phyloP scores from a whole-genome alignment of 2,113 vertebrate genomes.

The Mola mola region DNA sequence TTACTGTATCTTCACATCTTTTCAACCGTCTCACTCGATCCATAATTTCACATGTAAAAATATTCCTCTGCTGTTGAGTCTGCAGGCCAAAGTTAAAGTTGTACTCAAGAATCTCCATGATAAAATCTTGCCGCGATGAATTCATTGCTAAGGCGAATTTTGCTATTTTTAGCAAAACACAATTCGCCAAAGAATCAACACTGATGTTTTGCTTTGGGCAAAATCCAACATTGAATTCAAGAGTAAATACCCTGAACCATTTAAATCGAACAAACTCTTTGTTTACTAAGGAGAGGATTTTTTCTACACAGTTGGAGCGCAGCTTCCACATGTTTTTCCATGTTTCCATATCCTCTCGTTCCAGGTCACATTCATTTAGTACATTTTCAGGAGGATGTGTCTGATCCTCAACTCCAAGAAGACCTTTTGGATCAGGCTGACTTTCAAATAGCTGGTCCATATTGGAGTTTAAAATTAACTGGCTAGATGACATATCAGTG shows the following conservation, averaged over 20 bases:
- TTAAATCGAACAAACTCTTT: neutral
- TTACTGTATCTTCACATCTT: slow-evolving; percentile 12
- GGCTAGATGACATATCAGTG: neutral
- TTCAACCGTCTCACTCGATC: slow-evolving; percentile 10
- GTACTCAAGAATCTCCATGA: slow-evolving; percentile 51
- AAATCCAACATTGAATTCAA: slow-evolving; percentile 46
- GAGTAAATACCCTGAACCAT: neutral
- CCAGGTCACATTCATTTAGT: neutral
- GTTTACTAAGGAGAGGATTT: slow-evolving; percentile 6
- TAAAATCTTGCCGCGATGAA: slow-evolving; percentile 39
- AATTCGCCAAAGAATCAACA: neutral
- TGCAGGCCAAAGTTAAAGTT: slow-evolving; percentile 26
- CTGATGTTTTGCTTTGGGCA: slow-evolving; percentile 26
- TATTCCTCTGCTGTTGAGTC: neutral
- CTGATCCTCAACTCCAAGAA: too few relatives aligned
- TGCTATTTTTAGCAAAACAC: slow-evolving; percentile 13
- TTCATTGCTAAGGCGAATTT: slow-evolving; percentile 32
- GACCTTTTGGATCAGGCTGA: neutral
- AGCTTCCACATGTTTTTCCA: slow-evolving; percentile 36
- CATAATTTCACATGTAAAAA: slow-evolving; percentile 17
- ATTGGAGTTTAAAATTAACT: neutral
- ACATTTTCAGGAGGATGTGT: neutral
- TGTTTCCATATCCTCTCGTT: neutral
- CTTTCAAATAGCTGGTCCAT: neutral
- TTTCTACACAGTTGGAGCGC: slow-evolving; percentile 21